Evolutionary conservation across 2,797 vertebrate species (phyloP).

Genomic region (Brachymystax lenok): DNA sequence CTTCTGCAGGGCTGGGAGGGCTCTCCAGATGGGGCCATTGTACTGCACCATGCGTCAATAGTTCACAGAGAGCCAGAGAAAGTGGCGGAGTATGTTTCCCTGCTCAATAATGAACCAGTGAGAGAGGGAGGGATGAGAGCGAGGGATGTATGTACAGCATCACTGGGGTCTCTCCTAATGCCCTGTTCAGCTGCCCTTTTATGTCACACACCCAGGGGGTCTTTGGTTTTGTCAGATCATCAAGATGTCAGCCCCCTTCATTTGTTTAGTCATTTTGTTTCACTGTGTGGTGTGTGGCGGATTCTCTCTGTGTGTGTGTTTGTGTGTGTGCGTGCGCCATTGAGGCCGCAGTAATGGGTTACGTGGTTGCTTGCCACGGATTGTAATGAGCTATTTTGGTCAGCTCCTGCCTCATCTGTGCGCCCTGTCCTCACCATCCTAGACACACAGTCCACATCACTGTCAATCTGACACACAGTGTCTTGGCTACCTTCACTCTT

Average conservation of each 20-base stretch:
- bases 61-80: constrained; percentile 75
- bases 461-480: constrained; percentile 31
- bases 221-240: constrained; percentile 71
- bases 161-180: constrained; percentile 68
- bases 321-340: constrained; percentile 30
- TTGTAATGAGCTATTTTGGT: constrained; percentile 66
- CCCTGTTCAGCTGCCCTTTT: constrained; percentile 71
- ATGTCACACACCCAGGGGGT: constrained; percentile 61
- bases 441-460: constrained; percentile 13
- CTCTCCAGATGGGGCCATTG: constrained; percentile 81
- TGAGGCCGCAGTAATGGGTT: constrained; percentile 9
- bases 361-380: constrained; percentile 42
- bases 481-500: neutral
- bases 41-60: constrained; percentile 76
- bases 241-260: constrained; percentile 70
- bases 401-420: neutral
- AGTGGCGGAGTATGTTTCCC: constrained; percentile 75
- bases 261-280: constrained; percentile 71
- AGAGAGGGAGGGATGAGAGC: constrained; percentile 33
- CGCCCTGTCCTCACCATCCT: constrained; percentile 40
- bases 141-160: constrained; percentile 68
- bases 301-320: constrained; percentile 21
- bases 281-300: constrained; percentile 25
- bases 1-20: constrained; percentile 55
- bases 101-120: constrained; percentile 79